phyloP scores from a whole-genome alignment of 1,140 invertebrate genomes.

The Drosophila littoralis region DNA sequence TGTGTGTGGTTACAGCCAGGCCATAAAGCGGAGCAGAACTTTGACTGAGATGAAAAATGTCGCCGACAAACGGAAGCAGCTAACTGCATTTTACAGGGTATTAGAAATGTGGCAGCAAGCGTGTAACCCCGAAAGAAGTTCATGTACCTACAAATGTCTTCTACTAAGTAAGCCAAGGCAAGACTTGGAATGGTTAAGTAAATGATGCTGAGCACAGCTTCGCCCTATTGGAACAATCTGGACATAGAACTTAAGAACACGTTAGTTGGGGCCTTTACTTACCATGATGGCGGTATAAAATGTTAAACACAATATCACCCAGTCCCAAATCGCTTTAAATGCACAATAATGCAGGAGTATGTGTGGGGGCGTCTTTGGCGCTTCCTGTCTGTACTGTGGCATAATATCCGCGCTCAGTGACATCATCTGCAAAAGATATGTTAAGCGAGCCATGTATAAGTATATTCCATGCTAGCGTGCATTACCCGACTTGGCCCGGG shows the following conservation, averaged over 20 bases:
- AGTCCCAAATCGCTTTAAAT: constrained; percentile 99
- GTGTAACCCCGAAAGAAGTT: too few species aligned
- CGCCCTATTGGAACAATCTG: too few species aligned
- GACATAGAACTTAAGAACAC: too few species aligned
- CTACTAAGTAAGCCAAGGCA: too few species aligned
- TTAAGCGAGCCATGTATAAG: too few species aligned
- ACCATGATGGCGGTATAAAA: constrained; percentile 99
- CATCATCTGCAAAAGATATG: constrained; percentile 91
- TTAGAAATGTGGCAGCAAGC: not conserved
- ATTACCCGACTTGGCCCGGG: too few species aligned
- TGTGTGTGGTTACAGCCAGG: not conserved
- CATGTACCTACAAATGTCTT: too few species aligned
- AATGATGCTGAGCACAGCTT: too few species aligned
- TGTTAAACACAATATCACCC: constrained; percentile 99
- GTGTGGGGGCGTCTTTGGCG: constrained; percentile 99
- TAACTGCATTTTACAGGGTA: not conserved
- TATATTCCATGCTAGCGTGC: too few species aligned
- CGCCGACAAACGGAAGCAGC: not conserved
- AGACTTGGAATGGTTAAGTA: too few species aligned
- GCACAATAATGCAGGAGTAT: constrained; percentile 99
- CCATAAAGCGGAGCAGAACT: not conserved
- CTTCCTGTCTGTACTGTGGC: constrained; percentile 99
- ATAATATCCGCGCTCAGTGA: constrained; percentile 98
- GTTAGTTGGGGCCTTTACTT: constrained; percentile 32
- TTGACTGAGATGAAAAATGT: constrained; percentile 16